Conservation (phyloP, 1,140 invertebrate genomes). For the Drosophila micromelanica region DNA sequence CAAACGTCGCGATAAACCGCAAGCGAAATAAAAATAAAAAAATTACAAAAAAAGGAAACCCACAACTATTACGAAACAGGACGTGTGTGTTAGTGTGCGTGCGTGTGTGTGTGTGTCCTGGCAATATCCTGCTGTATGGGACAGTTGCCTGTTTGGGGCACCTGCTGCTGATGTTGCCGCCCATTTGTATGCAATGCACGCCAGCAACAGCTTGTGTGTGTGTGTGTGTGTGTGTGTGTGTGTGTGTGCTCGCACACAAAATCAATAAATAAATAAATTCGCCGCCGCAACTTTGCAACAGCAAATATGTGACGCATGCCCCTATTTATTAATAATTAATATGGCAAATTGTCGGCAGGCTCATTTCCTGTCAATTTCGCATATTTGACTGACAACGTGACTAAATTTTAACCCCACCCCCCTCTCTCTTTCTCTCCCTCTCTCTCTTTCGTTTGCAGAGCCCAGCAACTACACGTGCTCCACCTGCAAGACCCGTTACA, state of each 20-base stretch:
- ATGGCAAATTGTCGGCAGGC: constrained; percentile 60
- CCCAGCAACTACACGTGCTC: constrained; percentile 97
- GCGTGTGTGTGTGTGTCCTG: constrained; percentile 28
- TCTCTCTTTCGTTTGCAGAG: constrained; percentile 88
- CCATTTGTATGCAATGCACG: constrained; percentile 72
- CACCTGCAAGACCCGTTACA: constrained; percentile 95
- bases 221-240: constrained; percentile 15
- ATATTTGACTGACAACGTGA: constrained; percentile 39
- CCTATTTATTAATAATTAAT: constrained; percentile 71
- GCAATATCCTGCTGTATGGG: constrained; percentile 55
- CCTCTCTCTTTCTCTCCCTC: constrained; percentile 56
- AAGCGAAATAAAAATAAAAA: constrained; percentile 40
- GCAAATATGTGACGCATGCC: constrained; percentile 6
- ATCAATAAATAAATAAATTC: constrained; percentile 78
- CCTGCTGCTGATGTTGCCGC: constrained; percentile 27
- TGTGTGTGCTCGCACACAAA: constrained; percentile 26
- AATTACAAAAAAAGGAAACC: not conserved
- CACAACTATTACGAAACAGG: constrained; percentile 33
- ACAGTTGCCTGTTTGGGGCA: constrained; percentile 19
- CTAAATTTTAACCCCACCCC: constrained; percentile 52
- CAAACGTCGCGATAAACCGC: constrained; percentile 74
- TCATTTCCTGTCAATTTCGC: constrained; percentile 35
- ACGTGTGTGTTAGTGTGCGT: constrained; percentile 10
- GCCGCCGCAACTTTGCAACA: constrained; percentile 27
- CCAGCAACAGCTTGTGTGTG: constrained; percentile 4